Evolutionary conservation across 2,797 vertebrate genomes (phyloP).

Genomic region (Molossus molossus): DNA sequence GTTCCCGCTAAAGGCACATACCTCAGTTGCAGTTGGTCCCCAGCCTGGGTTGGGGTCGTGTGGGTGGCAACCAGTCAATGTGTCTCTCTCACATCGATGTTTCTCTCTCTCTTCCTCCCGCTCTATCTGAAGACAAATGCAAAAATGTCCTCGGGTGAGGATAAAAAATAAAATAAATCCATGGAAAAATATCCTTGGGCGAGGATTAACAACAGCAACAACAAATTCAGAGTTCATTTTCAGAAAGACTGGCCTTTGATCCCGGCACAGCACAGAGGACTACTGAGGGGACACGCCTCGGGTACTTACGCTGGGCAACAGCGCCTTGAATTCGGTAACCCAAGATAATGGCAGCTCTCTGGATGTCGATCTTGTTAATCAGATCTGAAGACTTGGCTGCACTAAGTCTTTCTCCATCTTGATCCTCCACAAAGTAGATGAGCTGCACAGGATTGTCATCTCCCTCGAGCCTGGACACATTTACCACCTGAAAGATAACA

Average conservation of each 20-base stretch:
- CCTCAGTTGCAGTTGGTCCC: too few species aligned
- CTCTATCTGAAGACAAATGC: too few species aligned
- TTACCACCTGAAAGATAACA: constrained; percentile 93
- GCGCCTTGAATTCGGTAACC: constrained; percentile 95
- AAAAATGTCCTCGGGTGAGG: too few species aligned
- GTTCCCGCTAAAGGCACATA: too few species aligned
- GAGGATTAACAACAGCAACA: too few species aligned
- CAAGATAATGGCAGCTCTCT: constrained; percentile 96
- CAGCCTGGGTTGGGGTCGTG: too few species aligned
- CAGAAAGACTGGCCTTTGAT: background rate
- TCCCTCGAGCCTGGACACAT: constrained; percentile 93
- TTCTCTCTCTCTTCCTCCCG: too few species aligned
- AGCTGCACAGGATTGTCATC: constrained; percentile 94
- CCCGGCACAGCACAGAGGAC: background rate
- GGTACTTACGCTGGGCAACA: constrained; percentile 96
- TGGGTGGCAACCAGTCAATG: too few species aligned
- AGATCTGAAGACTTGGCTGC: constrained; percentile 93
- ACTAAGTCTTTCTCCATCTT: constrained; percentile 93
- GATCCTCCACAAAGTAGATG: constrained; percentile 97
- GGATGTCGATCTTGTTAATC: constrained; percentile 96
- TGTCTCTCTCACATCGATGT: too few species aligned
- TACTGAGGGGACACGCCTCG: background rate
- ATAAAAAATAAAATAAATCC: too few species aligned
- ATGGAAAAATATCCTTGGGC: too few species aligned
- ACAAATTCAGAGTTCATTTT: background rate